Conservation (phyloP, 1,140 invertebrate species). For the Lutraria rhynchaena region DNA sequence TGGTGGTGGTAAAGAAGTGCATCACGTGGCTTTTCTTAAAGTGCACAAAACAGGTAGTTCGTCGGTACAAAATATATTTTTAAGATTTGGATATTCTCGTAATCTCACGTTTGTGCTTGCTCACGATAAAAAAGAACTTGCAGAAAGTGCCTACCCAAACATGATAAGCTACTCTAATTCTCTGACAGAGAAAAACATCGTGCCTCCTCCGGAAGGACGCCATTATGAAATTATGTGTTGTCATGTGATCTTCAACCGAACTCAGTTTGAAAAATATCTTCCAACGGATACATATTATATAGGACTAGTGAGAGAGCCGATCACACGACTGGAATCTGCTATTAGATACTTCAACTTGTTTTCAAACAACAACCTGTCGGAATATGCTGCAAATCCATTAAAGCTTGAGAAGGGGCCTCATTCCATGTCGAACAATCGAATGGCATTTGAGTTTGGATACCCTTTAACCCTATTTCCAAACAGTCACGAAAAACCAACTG, state of each 20-base stretch:
- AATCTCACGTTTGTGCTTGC: constrained; percentile 83
- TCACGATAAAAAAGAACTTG: constrained; percentile 5
- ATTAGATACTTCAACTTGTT: constrained; percentile 63
- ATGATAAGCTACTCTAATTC: constrained; percentile 54
- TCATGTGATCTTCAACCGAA: constrained; percentile 66
- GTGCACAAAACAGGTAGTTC: constrained; percentile 83
- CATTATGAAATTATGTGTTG: constrained; percentile 67
- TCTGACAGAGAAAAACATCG: constrained; percentile 19
- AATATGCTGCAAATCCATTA: constrained; percentile 44
- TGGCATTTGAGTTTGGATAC: constrained; percentile 68
- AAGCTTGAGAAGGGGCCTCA: constrained; percentile 53
- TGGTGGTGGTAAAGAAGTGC: not conserved
- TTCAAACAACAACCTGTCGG: constrained; percentile 36
- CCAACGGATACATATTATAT: constrained; percentile 64
- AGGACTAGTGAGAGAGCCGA: constrained; percentile 66
- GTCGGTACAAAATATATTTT: constrained; percentile 83
- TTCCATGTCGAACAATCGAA: constrained; percentile 66
- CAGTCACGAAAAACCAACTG: constrained; percentile 24
- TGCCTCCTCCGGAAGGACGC: constrained; percentile 45
- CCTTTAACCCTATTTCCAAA: constrained; percentile 36
- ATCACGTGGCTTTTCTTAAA: constrained; percentile 57
- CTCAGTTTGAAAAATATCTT: constrained; percentile 54
- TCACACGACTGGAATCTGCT: constrained; percentile 62
- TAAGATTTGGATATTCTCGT: constrained; percentile 82
- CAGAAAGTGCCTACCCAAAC: constrained; percentile 39